Conservation (phyloP, 23 tunicate genomes). For the Diplosoma virens region DNA sequence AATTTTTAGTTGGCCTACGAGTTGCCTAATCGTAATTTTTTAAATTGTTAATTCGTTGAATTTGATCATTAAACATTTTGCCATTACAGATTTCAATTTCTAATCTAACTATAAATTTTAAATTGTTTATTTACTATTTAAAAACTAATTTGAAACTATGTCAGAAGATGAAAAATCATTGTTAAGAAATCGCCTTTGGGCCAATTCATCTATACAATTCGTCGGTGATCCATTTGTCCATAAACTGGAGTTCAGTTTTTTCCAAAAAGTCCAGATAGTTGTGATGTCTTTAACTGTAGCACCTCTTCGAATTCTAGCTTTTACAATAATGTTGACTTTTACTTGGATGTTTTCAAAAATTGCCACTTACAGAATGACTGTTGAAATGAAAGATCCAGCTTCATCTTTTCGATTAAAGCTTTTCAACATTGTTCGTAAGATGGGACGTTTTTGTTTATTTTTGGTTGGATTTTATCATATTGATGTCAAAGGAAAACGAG, state of each 20-base stretch:
- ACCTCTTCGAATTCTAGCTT: constrained; percentile 9
- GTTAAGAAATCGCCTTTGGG: constrained; percentile 16
- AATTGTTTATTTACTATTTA: no score
- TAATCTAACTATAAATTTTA: no score
- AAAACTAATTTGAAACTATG: no score
- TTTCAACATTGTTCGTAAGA: constrained; percentile 8
- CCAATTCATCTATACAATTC: constrained; percentile 42
- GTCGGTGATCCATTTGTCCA: constrained; percentile 65
- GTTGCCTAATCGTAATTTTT: no score
- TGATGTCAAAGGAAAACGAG: constrained; percentile 55
- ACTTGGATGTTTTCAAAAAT: constrained; percentile 2
- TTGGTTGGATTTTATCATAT: constrained; percentile 50
- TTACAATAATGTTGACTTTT: neutral
- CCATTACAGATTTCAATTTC: no score
- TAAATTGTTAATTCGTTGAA: no score
- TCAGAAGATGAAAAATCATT: no score
- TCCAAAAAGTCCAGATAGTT: constrained; percentile 22
- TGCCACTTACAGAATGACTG: constrained; percentile 6
- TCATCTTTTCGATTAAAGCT: neutral
- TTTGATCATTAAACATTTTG: no score
- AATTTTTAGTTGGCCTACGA: no score
- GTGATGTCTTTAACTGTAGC: constrained; percentile 38
- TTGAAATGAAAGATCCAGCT: neutral
- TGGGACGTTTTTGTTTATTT: constrained; percentile 43
- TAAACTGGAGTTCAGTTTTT: neutral